Percentiles rank a stretch among this genome's conserved stretches.
These are phyloP conservation scores for Acrocephalus kingi DNA, from an alignment of 2,113 vertebrate genomes.

Conservation along the genomic window DNA sequence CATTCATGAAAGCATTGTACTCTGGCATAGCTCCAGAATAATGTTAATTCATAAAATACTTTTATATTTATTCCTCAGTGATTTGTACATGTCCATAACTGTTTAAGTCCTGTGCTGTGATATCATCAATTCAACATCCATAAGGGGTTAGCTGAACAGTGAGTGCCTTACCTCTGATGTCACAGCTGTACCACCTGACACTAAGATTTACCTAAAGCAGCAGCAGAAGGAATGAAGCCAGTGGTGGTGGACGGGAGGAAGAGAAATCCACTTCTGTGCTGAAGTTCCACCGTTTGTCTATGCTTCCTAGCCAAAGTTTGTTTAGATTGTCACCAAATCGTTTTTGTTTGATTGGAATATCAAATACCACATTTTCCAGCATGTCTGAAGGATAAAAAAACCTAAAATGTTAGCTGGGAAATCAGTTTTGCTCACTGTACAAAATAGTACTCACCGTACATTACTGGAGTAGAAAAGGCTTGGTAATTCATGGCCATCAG, in stretches of 20 bases:
- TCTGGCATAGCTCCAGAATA: neutral
- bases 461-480: slow-evolving; percentile 18
- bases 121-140: neutral
- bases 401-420: neutral
- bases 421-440: neutral
- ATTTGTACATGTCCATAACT: neutral
- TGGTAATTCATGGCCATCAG: slow-evolving; percentile 14
- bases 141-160: neutral
- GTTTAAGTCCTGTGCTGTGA: neutral
- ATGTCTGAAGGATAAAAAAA: neutral
- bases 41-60: neutral
- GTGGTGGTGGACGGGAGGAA: neutral
- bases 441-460: neutral
- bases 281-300: neutral
- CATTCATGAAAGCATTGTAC: neutral
- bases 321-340: neutral
- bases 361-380: neutral
- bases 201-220: neutral
- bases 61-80: neutral
- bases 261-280: neutral
- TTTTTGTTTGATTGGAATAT: neutral
- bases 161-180: neutral
- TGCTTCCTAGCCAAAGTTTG: neutral
- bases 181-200: neutral
- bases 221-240: neutral